Base-by-base conservation (phyloP, 2,888 invertebrate species). In the Drosophila atripex region DNA sequence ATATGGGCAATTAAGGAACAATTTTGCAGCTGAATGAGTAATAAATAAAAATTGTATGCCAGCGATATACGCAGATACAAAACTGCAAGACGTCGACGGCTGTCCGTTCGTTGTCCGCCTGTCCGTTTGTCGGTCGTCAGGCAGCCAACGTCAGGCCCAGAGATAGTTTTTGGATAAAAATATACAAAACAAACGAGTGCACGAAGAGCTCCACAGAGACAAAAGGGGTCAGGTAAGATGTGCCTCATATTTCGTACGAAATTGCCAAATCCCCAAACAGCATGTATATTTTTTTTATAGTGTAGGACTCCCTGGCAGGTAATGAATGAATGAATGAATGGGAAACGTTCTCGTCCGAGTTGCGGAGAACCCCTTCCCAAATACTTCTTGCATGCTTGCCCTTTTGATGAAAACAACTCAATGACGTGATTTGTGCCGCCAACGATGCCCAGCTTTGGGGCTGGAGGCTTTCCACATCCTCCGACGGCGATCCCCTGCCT, bases 1-100 rank as follows among this genome's bases (percentile, higher is more conserved):
- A 90, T 88, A 89, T 88, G 89, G 90, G 86, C 90, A 88, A 88
- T 88, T 90, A 88, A 88, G 90, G 88, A 90, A 89, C 89, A 90
- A 88, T 88, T 88, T 88, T 89, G 89, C 90, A 89, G 89, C 82
- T 90, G 89, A 90, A 88, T 88, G 90, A 88, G 88, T 89, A 90
- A 88, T 90, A 88, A 88, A 90, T 90, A 88, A 89, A 83, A 83
- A 83, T 83, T 83, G 82, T 83, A 88, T 82, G 82, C 82, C 88
- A 84, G 84, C 88, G 80, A 88, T 86, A 86, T 82, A 82, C 88
- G 88, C 80, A 82, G 80, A 82, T 82, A 82, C 87, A 88, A 82
- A 82, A 86, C 80, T 82, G 80, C 88, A 86, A 88, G 87, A 80
- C 88, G 80, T 85, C 71, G 71, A 49, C 71, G 68, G 60, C 61